These are phyloP conservation scores for Lynx canadensis DNA, from an alignment of 2,113 vertebrate species.

Conservation along the genomic window DNA sequence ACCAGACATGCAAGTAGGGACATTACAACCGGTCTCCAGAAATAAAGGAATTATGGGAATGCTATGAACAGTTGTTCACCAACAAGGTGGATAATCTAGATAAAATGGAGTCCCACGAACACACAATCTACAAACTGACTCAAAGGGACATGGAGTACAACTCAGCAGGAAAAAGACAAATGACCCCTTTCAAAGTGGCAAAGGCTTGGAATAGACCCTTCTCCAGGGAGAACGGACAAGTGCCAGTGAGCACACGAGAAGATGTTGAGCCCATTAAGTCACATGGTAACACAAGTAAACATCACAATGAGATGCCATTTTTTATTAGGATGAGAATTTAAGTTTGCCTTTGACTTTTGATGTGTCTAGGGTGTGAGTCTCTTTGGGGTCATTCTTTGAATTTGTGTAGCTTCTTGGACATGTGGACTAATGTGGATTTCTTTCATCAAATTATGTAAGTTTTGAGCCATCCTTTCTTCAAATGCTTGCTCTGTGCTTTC, in stretches of 20 bases:
- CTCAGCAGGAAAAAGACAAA: no score
- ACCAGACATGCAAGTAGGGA: neutral
- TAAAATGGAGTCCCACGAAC: neutral
- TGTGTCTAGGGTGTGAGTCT: neutral
- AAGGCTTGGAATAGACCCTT: neutral
- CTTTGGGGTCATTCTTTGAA: neutral
- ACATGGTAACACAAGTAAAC: neutral
- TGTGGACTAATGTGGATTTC: neutral
- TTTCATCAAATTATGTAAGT: no score
- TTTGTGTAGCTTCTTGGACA: neutral
- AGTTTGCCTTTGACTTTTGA: neutral
- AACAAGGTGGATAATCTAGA: neutral
- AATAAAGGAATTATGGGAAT: neutral
- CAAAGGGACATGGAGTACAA: neutral
- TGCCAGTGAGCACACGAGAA: neutral
- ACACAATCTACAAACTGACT: neutral
- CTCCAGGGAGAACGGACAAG: neutral
- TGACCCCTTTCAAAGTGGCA: neutral
- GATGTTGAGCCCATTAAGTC: neutral
- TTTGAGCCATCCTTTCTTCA: neutral
- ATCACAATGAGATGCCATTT: neutral
- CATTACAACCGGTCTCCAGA: neutral
- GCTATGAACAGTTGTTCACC: neutral
- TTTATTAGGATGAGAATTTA: neutral
- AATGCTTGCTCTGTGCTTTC: neutral